Conservation (phyloP, 2,113 vertebrate genomes). For the Phodopus roborovskii region DNA sequence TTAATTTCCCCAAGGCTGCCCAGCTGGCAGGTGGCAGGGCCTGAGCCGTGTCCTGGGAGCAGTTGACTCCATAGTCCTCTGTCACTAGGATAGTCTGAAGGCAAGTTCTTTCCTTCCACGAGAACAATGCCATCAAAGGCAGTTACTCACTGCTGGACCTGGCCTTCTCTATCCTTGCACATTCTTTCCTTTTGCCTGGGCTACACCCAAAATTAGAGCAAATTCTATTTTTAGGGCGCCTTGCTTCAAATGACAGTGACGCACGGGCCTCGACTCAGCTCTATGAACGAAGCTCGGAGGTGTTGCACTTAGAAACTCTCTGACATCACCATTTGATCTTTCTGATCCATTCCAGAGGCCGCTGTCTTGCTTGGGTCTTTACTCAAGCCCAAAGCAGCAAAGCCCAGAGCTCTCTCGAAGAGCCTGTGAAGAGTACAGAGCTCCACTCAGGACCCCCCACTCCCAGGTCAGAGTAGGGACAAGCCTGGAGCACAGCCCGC, state of each 20-base stretch:
- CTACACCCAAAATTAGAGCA: constrained; percentile 72
- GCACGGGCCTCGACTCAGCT: not conserved
- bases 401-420: not conserved
- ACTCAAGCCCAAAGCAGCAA: not conserved
- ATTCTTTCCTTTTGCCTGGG: constrained; percentile 29
- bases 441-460: not conserved
- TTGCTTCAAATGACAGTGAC: constrained; percentile 56
- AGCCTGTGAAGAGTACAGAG: not conserved
- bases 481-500: accelerated
- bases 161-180: not conserved
- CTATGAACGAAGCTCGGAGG: not conserved
- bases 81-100: not conserved
- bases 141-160: not conserved
- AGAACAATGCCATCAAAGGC: not conserved
- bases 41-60: not conserved
- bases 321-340: not conserved
- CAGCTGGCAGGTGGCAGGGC: not conserved
- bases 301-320: constrained; percentile 5
- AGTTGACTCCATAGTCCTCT: not conserved
- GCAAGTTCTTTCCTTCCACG: not conserved
- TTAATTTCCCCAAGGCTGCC: constrained; percentile 3
- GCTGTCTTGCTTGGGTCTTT: not conserved
- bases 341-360: not conserved
- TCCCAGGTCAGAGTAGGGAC: too few species aligned
- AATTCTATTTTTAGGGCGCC: constrained; percentile 66